Evolutionary conservation across 2,888 invertebrate species (phyloP), one percentile per base, ranked within the genome.

Genomic region (Trypoxylon attenuatum): DNA sequence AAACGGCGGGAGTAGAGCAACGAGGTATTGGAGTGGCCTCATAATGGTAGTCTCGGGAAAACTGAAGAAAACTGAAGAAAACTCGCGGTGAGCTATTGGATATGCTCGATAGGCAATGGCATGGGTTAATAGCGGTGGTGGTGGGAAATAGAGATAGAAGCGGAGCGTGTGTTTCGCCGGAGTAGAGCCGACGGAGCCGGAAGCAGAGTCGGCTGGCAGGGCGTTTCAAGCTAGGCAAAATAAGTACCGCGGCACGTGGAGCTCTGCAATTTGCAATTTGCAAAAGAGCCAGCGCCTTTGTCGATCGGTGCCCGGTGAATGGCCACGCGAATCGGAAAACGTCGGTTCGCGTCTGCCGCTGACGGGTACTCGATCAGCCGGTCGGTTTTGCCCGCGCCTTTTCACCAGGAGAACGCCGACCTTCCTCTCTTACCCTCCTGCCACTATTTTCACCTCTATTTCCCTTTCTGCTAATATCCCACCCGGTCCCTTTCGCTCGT

Each of bases 361-460:
- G 73, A 74, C 74, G 71, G 71, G 64, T 60, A 55, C 69, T 74
- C 65, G 63, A 74, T 74, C 73, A 71, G 57, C 58, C 52, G 41
- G 57, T 55, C 52, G 41, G 54, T 57, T 33, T 33, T 57, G 49
- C 42, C 46, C 54, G 45, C 56, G 49, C 62, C 53, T 62, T 69
- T 73, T 69, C 29, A 53, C 47, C 52, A 29, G 33, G 49, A 33
- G 50, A 54, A 52, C 54, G 5, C 46, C 51, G 33, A 46, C 50
- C 25, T 61, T 62, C 50, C 38, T 55, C 19, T 46, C 2, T n/a
- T n/a, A n/a, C n/a, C n/a, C n/a, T n/a, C n/a, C n/a, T n/a, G n/a
- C n/a, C n/a, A n/a, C n/a, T n/a, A n/a, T n/a, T n/a, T n/a, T n/a
- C n/a, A n/a, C n/a, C n/a, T n/a, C n/a, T n/a, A n/a, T n/a, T n/a